These are phyloP conservation scores for Montipora cactus DNA, from an alignment of 64 coral and sea anemone species.

Conservation along the genomic window DNA sequence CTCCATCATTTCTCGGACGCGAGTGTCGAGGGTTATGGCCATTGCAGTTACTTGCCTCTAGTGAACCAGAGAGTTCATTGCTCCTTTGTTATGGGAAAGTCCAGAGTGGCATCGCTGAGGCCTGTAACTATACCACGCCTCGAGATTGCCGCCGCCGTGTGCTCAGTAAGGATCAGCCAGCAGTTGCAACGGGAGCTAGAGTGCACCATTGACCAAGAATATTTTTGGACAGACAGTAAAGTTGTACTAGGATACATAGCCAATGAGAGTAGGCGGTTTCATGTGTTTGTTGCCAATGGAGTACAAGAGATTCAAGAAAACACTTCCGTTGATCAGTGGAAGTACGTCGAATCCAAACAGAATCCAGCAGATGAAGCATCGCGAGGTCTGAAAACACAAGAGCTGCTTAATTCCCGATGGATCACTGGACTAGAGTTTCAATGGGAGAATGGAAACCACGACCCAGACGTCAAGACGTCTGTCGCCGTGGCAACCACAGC, in stretches of 20 bases:
- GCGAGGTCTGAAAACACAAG: neutral
- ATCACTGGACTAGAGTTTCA: neutral
- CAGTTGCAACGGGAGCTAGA: no score
- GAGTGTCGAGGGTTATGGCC: neutral
- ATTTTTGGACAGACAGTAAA: no score
- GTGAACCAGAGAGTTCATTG: neutral
- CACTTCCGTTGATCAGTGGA: no score
- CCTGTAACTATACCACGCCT: slow-evolving; percentile 23
- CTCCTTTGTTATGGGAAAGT: slow-evolving; percentile 35
- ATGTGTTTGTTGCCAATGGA: slow-evolving; percentile 8
- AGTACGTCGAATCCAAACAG: no score
- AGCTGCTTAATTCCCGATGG: neutral
- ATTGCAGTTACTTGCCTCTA: slow-evolving; percentile 2
- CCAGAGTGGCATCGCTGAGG: slow-evolving; percentile 31
- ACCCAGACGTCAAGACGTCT: no score
- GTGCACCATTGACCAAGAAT: no score
- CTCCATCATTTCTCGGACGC: neutral
- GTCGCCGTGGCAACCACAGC: no score
- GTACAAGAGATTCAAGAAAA: neutral
- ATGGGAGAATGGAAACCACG: neutral
- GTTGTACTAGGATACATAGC: neutral
- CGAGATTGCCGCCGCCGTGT: slow-evolving; percentile 7
- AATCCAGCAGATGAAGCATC: no score
- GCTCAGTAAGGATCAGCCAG: neutral
- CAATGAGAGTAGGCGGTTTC: slow-evolving; percentile 8